Base-by-base conservation (phyloP, 2,888 invertebrate genomes). In the Polydrusus pterygomalis region DNA sequence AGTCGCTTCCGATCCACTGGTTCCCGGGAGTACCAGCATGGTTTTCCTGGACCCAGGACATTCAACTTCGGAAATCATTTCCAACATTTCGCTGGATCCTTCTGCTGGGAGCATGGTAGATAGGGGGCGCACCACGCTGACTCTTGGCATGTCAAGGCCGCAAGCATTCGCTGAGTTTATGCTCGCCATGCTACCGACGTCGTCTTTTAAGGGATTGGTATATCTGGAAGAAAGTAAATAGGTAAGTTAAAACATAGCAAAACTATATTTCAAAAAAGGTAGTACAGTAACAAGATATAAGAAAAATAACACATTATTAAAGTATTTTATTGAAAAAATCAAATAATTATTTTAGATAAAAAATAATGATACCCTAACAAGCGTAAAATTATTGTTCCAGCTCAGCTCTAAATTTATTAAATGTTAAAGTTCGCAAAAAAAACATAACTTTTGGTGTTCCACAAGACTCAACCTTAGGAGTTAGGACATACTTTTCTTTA, bases 261-360 rank as follows among this genome's bases (percentile, higher is more conserved):
- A 74, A 95, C 88, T 5, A 95, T 94, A 88, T 95, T 95, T 49
- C 17, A 9, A 58, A n/a, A n/a, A n/a, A 5, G 25, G 25, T 25
- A 1, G 25, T 25, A 25, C 2, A 25, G 25, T 25, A 25, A 25
- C 25, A n/a, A n/a, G n/a, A n/a, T n/a, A n/a, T n/a, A n/a, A n/a
- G n/a, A n/a, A n/a, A n/a, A n/a, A n/a, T n/a, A n/a, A n/a, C n/a
- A n/a, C n/a, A n/a, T n/a, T n/a, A n/a, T n/a, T n/a, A n/a, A n/a
- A n/a, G n/a, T n/a, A n/a, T n/a, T n/a, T n/a, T n/a, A n/a, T n/a
- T n/a, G n/a, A n/a, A n/a, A n/a, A n/a, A n/a, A n/a, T n/a, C n/a
- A n/a, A n/a, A n/a, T n/a, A n/a, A n/a, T n/a, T n/a, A n/a, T n/a
- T n/a, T n/a, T n/a, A n/a, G n/a, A n/a, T n/a, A n/a, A n/a, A n/a